phyloP scores from a whole-genome alignment of 1,140 invertebrate species.

The Anagrus nilaparvatae region DNA sequence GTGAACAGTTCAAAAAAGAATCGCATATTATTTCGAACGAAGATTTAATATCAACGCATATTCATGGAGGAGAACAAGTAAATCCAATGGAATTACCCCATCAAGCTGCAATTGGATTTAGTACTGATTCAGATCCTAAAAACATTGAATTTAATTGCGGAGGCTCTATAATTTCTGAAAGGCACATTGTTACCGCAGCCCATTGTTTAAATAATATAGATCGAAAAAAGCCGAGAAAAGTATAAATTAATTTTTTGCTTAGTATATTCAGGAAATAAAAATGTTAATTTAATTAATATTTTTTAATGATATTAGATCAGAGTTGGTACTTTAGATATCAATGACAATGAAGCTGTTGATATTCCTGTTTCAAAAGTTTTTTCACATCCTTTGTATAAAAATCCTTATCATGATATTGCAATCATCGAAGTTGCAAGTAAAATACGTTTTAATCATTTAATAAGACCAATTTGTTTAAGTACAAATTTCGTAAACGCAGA shows the following conservation, averaged over 20 bases:
- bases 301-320: conserved; percentile 24
- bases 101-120: conserved; percentile 28
- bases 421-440: conserved; percentile 34
- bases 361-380: conserved; percentile 24
- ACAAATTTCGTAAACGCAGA: conserved; percentile 25
- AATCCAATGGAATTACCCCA: conserved; percentile 26
- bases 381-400: conserved; percentile 34
- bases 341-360: conserved; percentile 9
- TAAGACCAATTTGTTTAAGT: conserved; percentile 38
- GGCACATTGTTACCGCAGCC: conserved; percentile 71
- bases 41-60: conserved; percentile 22
- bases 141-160: conserved; percentile 55
- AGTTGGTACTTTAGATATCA: conserved; percentile 30
- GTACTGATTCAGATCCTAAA: conserved; percentile 12
- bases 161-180: conserved; percentile 62
- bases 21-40: conserved; percentile 9
- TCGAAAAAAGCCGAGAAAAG: conserved; percentile 23
- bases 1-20: conserved; percentile 28
- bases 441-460: conserved; percentile 22
- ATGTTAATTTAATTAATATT: too few relatives aligned
- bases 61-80: conserved; percentile 21
- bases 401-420: conserved; percentile 43
- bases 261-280: too few relatives aligned
- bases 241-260: too few relatives aligned
- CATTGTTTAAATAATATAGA: conserved; percentile 55